Base-by-base conservation (phyloP, 2,113 vertebrate species). In the Sturnus vulgaris region DNA sequence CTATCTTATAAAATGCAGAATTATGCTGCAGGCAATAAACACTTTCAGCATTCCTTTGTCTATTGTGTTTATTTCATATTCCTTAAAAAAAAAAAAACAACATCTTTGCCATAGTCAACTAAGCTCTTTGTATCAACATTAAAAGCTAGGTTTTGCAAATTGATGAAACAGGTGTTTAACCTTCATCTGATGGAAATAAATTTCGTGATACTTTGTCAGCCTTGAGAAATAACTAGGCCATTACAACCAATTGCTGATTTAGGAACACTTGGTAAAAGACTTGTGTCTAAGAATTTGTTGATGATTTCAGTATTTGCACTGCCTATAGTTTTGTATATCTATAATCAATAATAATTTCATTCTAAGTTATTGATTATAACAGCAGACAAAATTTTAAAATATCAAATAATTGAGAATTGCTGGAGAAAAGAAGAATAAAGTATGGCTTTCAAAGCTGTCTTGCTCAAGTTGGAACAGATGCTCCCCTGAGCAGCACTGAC, bases 1-100 rank as follows among this genome's bases (percentile, higher is more conserved):
- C n/a, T 57, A 8, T 82, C 64, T 95, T 90, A 91, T 91, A 76
- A 92, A 96, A 94, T 60, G 57, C 35, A 28, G 37, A 27, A 60
- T 95, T 96, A 95, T 95, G 91, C 95, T 97, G 85, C 89, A 90
- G 95, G 77, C 91, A 94, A 86, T 76, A 95, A 96, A 90, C 93
- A 84, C 94, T 93, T 96, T 76, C n/a, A 95, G 63, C 92, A 86
- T 96, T 96, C 86, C n/a, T 97, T 97, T 97, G 81, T 93, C 86
- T 93, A 69, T 64, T 5, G 2, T 65, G 52, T 92, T 97, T 61
- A 96, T 97, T 97, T 94, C 72, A 90, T 79, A 49, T 90, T 94
- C 69, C 93, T 91, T 55, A 40, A 89, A 93, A 96, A 42, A 66
- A 89, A 93, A 27, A 50, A 9, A 47, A 5, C 22, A 37, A 4